These are phyloP conservation scores for Callosobruchus maculatus DNA, from an alignment of 2,888 invertebrate species.

Conservation along the genomic window DNA sequence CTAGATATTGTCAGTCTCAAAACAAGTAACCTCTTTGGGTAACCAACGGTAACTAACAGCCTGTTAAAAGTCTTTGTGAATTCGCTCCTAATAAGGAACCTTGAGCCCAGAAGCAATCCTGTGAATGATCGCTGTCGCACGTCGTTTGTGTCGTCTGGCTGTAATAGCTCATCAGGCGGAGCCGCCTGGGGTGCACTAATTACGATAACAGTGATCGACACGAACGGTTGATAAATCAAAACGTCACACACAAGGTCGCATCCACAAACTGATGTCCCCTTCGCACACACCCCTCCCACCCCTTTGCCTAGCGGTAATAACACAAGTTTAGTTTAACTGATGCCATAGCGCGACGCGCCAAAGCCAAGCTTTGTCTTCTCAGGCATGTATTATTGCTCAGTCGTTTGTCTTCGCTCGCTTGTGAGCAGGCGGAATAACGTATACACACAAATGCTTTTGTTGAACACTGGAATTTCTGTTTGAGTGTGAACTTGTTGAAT, in stretches of 20 bases:
- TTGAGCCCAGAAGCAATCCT: too few relatives aligned
- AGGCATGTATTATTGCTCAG: not conserved
- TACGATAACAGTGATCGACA: not conserved
- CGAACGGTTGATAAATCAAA: not conserved
- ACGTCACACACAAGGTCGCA: not conserved
- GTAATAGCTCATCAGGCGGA: not conserved
- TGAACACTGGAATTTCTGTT: not conserved
- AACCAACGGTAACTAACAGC: too few relatives aligned
- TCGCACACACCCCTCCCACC: not conserved
- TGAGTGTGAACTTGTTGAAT: not conserved
- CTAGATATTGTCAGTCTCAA: too few relatives aligned
- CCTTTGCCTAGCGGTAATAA: not conserved
- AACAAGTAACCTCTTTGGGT: too few relatives aligned
- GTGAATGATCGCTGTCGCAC: not conserved
- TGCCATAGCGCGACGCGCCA: not conserved
- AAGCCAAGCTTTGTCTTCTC: not conserved
- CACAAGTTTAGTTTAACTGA: not conserved
- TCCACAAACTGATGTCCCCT: not conserved
- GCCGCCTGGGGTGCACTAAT: not conserved
- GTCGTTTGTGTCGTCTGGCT: not conserved
- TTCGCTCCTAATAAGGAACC: too few relatives aligned
- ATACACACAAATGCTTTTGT: not conserved
- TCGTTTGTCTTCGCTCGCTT: not conserved
- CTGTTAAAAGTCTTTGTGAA: too few relatives aligned
- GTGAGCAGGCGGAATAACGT: not conserved